Conservation (phyloP, 2,113 vertebrate genomes). For the Hemichromis elongatus region DNA sequence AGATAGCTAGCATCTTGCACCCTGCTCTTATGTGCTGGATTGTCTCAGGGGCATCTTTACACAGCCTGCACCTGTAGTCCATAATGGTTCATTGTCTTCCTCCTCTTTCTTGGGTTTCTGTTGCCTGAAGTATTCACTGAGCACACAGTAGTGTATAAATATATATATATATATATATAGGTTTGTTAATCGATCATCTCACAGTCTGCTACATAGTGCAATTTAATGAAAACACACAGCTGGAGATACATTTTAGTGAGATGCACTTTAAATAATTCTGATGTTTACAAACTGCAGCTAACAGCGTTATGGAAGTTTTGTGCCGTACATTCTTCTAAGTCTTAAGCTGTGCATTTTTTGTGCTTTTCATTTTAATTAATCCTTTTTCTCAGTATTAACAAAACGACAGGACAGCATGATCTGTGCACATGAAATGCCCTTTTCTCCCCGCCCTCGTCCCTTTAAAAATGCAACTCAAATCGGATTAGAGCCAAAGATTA, state of each 20-base stretch:
- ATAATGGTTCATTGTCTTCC: no score
- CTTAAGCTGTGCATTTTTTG: background rate
- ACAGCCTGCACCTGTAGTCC: no score
- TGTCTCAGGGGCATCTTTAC: no score
- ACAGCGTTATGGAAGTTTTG: background rate
- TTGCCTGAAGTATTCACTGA: no score
- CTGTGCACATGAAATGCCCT: background rate
- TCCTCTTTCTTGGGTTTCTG: no score
- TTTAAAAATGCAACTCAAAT: background rate
- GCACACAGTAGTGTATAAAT: no score
- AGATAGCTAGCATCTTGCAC: no score
- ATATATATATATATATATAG: no score
- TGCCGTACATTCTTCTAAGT: no score
- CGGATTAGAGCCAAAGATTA: conserved; percentile 11
- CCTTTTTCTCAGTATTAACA: background rate
- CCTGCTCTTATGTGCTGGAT: no score
- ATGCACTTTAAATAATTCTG: background rate
- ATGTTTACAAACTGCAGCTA: background rate
- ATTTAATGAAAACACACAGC: background rate
- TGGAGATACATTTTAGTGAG: background rate
- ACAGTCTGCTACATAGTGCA: no score
- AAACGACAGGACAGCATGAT: background rate
- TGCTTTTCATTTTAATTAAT: background rate
- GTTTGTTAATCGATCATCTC: no score
- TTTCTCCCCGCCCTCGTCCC: background rate